Conservation (phyloP, 35 echinoderm and acorn worm species). For the Ptychodera flava region DNA sequence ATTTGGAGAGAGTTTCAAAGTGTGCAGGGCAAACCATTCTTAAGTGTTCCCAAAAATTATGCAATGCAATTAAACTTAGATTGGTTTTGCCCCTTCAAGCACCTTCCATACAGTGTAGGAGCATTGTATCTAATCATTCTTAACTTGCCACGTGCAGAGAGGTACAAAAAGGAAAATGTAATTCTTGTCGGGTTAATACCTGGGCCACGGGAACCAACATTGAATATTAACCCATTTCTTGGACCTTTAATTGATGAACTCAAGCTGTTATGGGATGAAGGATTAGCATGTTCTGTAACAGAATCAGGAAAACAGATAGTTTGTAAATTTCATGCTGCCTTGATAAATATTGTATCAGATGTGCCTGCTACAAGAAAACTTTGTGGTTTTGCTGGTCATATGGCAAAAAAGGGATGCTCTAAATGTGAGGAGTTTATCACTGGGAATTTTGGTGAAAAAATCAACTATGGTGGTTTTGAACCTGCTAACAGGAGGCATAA, state of each 20-base stretch:
- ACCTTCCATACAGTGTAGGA: background rate
- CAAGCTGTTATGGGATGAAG: background rate
- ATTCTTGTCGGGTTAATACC: background rate
- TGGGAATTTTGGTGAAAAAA: too few species aligned
- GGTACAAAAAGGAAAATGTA: background rate
- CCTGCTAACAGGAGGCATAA: too few species aligned
- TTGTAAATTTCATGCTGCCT: background rate
- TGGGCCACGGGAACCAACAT: background rate
- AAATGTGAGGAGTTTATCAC: too few species aligned
- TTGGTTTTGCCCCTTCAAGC: background rate
- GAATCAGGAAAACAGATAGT: background rate
- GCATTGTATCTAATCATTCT: background rate
- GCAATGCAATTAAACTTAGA: background rate
- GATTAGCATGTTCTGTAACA: background rate
- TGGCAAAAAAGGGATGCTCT: too few species aligned
- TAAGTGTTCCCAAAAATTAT: background rate
- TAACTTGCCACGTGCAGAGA: background rate
- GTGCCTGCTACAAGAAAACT: too few species aligned
- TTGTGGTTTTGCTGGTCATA: too few species aligned
- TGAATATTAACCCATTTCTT: background rate
- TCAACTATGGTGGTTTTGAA: too few species aligned
- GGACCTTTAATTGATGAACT: background rate
- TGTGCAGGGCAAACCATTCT: background rate
- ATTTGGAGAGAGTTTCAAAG: background rate
- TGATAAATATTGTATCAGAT: too few species aligned